A percentile compares a stretch with the other conserved stretches of the same genome.
These are phyloP conservation scores for Venustaconcha ellipsiformis DNA, from an alignment of 1,140 invertebrate species.

Conservation along the genomic window DNA sequence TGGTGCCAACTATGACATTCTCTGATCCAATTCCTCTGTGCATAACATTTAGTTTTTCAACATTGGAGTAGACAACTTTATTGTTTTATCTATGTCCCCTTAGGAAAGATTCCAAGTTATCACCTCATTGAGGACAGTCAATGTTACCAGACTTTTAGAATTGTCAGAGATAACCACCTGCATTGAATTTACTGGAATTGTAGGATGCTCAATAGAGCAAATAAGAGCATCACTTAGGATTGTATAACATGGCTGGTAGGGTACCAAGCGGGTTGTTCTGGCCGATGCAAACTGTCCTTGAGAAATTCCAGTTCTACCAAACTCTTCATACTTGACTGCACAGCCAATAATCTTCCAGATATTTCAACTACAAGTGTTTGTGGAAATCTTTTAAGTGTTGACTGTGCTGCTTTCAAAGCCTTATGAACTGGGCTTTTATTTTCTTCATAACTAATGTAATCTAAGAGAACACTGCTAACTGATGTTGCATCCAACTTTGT, in stretches of 20 bases:
- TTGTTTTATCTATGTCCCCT: constrained; percentile 38
- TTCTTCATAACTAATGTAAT: constrained; percentile 72
- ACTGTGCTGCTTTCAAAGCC: constrained; percentile 52
- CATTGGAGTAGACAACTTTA: constrained; percentile 12
- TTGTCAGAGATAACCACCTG: constrained; percentile 31
- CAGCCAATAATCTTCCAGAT: constrained; percentile 54
- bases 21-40: constrained; percentile 21
- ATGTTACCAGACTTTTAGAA: constrained; percentile 32
- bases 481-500: constrained; percentile 52
- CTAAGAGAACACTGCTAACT: constrained; percentile 45
- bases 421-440: constrained; percentile 47
- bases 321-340: constrained; percentile 24
- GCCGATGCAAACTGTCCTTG: constrained; percentile 30
- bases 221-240: constrained; percentile 36
- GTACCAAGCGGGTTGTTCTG: constrained; percentile 19
- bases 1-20: constrained; percentile 33
- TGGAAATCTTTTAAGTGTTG: constrained; percentile 48
- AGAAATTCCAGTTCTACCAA: constrained; percentile 35
- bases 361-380: constrained; percentile 58
- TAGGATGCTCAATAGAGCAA: constrained; percentile 37
- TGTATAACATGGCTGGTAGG: constrained; percentile 35
- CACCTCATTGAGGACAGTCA: constrained; percentile 33
- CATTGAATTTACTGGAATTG: constrained; percentile 30
- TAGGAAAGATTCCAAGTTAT: constrained; percentile 37
- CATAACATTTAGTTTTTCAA: constrained; percentile 41